Percentiles rank a stretch among this genome's conserved stretches.
These are phyloP conservation scores for Pecten maximus DNA, from an alignment of 2,888 invertebrate species.

Conservation along the genomic window DNA sequence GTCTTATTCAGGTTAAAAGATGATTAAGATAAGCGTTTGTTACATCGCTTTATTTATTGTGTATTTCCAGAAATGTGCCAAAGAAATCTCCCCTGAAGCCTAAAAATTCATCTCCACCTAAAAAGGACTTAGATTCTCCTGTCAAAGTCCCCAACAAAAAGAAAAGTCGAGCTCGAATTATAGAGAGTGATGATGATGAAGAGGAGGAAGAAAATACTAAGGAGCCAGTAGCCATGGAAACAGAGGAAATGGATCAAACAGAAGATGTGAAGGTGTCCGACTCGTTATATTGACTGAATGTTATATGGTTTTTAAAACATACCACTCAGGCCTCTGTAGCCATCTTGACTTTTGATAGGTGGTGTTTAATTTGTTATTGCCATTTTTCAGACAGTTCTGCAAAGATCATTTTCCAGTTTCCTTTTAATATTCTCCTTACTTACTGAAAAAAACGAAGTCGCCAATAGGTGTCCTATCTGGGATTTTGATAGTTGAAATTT, in stretches of 20 bases:
- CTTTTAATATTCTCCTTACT: too few relatives aligned
- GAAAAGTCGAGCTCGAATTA: conserved; percentile 64
- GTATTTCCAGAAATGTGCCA: conserved; percentile 30
- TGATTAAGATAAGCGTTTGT: not conserved
- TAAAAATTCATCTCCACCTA: conserved; percentile 64
- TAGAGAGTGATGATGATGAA: conserved; percentile 75
- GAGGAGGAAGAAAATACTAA: conserved; percentile 56
- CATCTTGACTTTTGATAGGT: too few relatives aligned
- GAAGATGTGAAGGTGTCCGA: not conserved
- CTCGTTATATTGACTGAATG: not conserved
- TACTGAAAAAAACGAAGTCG: too few relatives aligned
- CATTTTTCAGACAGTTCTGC: too few relatives aligned
- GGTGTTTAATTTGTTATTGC: too few relatives aligned
- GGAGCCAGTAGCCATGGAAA: conserved; percentile 46
- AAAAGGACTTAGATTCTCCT: conserved; percentile 64
- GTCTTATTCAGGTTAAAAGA: too few relatives aligned
- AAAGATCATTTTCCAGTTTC: too few relatives aligned
- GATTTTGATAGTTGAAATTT: too few relatives aligned
- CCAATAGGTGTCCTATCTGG: too few relatives aligned
- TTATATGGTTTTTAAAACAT: not conserved
- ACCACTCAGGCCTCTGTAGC: too few relatives aligned
- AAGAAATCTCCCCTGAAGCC: conserved; percentile 65
- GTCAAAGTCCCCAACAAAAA: conserved; percentile 64
- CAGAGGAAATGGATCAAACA: conserved; percentile 23
- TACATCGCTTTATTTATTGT: too few relatives aligned